Base-by-base conservation (phyloP, 2,888 invertebrate species). In the Latrodectus hesperus region DNA sequence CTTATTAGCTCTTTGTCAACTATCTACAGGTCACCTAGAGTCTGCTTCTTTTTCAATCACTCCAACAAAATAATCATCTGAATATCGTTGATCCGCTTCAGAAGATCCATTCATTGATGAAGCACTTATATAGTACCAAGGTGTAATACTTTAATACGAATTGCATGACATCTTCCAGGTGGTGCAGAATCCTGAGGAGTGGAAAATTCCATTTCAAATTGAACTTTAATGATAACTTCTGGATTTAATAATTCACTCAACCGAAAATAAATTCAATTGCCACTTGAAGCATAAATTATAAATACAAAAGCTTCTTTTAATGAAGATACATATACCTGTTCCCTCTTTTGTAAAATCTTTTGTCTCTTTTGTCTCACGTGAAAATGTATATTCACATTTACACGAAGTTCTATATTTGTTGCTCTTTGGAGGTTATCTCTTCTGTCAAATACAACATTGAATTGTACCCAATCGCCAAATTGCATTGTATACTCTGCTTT, bases 401-500 rank as follows among this genome's bases (percentile, higher is more conserved):
- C 97, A 96, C n/a, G n/a, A n/a, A n/a, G n/a, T n/a, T n/a, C n/a
- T n/a, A n/a, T n/a, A n/a, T n/a, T n/a, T n/a, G n/a, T n/a, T n/a
- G n/a, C n/a, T n/a, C n/a, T n/a, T n/a, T n/a, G n/a, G n/a, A n/a
- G n/a, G n/a, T n/a, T n/a, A 93, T 99, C 98, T 89, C 99, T 94
- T 38, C 99, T 94, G 93, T 99, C 99, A 0, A 97, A 98, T n/a
- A 98, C 99, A 90, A 99, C 95, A 91, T 95, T 95, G 92, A 99
- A 99, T 93, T 98, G 97, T 81, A 99, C 98, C 96, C 98, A 97
- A 93, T 99, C 99, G 4, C 98, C 98, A 91, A 97, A 96, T 76
- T 91, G 90, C n/a, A n/a, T n/a, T n/a, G n/a, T n/a, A n/a, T n/a
- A n/a, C n/a, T n/a, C n/a, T n/a, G n/a, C n/a, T n/a, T 95, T 95